Percentiles rank a stretch among this genome's conserved stretches.
Conservation (phyloP, 1,140 invertebrate genomes). For the Apolygus lucorum region DNA sequence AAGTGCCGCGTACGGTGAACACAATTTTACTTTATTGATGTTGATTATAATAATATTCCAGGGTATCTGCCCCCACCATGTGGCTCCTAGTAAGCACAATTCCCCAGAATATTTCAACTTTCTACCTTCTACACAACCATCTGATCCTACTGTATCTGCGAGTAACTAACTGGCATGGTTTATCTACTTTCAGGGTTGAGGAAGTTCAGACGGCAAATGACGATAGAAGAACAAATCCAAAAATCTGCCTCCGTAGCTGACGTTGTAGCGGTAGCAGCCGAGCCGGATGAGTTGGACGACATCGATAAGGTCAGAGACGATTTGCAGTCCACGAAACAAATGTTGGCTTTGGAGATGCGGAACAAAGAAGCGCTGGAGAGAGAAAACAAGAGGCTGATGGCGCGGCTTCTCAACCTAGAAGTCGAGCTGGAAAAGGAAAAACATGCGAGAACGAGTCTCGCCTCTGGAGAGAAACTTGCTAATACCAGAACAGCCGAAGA, state of each 20-base stretch:
- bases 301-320: constrained; percentile 82
- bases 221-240: constrained; percentile 77
- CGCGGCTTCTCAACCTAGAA: constrained; percentile 67
- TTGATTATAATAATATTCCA: too few relatives aligned
- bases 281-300: constrained; percentile 63
- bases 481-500: constrained; percentile 50
- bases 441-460: constrained; percentile 5
- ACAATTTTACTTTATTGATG: too few relatives aligned
- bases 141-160: too few relatives aligned
- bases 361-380: constrained; percentile 77
- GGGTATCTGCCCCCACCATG: too few relatives aligned
- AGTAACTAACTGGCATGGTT: too few relatives aligned
- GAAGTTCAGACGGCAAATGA: constrained; percentile 78
- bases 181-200: constrained; percentile 52
- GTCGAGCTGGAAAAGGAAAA: constrained; percentile 58
- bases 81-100: too few relatives aligned
- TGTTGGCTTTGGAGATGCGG: constrained; percentile 73
- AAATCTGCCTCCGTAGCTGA: constrained; percentile 63
- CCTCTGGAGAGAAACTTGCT: constrained; percentile 22
- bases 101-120: too few relatives aligned
- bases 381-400: constrained; percentile 70
- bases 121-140: too few relatives aligned
- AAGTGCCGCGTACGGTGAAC: too few relatives aligned
- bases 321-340: constrained; percentile 81
- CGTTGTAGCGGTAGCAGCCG: constrained; percentile 45